These are phyloP conservation scores for Drosophila nr. fundita DNA, from an alignment of 2,888 invertebrate species.

Conservation along the genomic window DNA sequence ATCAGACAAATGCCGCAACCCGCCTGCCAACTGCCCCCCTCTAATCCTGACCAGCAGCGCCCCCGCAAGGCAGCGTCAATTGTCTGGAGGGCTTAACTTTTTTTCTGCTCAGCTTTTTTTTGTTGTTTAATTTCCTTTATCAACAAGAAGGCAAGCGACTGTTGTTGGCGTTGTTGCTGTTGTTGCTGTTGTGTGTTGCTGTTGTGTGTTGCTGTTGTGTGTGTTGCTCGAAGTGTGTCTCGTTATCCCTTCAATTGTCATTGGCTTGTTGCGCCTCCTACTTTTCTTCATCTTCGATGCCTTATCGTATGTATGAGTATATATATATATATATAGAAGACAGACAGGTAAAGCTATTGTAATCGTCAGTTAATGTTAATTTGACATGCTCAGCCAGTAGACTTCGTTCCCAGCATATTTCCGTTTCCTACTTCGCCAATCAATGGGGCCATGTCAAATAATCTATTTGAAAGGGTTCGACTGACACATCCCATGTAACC, in stretches of 20 bases:
- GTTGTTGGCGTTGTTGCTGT: constrained; percentile 26
- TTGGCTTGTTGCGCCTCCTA: constrained; percentile 71
- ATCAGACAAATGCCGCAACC: constrained; percentile 73
- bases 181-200: constrained; percentile 15
- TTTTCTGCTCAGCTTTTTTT: constrained; percentile 52
- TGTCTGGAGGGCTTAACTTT: constrained; percentile 74
- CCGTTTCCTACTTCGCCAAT: neutral
- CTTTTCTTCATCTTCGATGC: constrained; percentile 21
- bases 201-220: constrained; percentile 13
- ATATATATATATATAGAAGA: neutral
- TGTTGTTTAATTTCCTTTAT: constrained; percentile 74
- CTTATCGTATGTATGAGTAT: constrained; percentile 13
- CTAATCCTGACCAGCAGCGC: constrained; percentile 34
- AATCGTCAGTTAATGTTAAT: constrained; percentile 69
- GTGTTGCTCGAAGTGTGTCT: constrained; percentile 40
- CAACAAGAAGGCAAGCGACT: constrained; percentile 60
- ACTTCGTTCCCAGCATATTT: constrained; percentile 13
- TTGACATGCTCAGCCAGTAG: constrained; percentile 44
- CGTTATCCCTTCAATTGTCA: constrained; percentile 76
- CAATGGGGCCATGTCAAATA: constrained; percentile 1
- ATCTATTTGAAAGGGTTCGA: neutral
- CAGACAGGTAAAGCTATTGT: constrained; percentile 55
- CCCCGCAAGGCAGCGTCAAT: constrained; percentile 56
- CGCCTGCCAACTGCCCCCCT: neutral
- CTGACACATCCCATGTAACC: neutral